Evolutionary conservation across 2,797 vertebrate species (phyloP).

Genomic region (Chanos chanos): DNA sequence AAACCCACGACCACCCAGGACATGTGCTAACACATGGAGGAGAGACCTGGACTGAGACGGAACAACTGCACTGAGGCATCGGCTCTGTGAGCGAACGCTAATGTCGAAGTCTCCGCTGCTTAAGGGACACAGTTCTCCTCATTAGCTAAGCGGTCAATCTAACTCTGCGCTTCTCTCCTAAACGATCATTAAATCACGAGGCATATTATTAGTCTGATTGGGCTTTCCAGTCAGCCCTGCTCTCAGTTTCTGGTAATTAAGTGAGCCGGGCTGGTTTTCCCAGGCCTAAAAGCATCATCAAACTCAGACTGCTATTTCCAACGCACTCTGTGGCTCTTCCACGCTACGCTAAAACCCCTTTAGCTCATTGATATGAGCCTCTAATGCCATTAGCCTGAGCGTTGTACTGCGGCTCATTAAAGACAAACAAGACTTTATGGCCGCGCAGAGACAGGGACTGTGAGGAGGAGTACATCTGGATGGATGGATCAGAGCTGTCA

Average conservation of each 20-base stretch:
- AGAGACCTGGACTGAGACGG: slow-evolving; percentile 36
- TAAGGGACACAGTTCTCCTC: no score
- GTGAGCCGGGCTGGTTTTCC: slow-evolving; percentile 27
- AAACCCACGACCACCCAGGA: no score
- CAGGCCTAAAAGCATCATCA: slow-evolving; percentile 38
- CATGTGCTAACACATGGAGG: slow-evolving; percentile 32
- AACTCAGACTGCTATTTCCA: slow-evolving; percentile 19
- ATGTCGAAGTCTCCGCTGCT: no score
- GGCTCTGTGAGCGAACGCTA: no score
- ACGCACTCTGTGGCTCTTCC: not conserved
- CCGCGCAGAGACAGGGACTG: no score
- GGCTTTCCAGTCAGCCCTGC: slow-evolving; percentile 30
- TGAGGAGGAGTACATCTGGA: not conserved
- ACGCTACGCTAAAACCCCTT: slow-evolving; percentile 10
- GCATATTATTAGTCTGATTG: slow-evolving; percentile 25
- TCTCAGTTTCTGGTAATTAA: slow-evolving; percentile 47
- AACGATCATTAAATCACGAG: slow-evolving; percentile 26
- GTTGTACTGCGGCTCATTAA: slow-evolving; percentile 69
- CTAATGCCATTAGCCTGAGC: slow-evolving; percentile 74
- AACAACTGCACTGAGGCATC: slow-evolving; percentile 26
- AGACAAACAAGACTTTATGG: slow-evolving; percentile 77
- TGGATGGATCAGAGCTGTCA: slow-evolving; percentile 1
- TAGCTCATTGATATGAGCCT: slow-evolving; percentile 34
- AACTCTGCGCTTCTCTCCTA: slow-evolving; percentile 18
- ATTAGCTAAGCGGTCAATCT: no score